Conservation (phyloP, 53 echinoderm and acorn worm species). For the Stichopus horrens region DNA sequence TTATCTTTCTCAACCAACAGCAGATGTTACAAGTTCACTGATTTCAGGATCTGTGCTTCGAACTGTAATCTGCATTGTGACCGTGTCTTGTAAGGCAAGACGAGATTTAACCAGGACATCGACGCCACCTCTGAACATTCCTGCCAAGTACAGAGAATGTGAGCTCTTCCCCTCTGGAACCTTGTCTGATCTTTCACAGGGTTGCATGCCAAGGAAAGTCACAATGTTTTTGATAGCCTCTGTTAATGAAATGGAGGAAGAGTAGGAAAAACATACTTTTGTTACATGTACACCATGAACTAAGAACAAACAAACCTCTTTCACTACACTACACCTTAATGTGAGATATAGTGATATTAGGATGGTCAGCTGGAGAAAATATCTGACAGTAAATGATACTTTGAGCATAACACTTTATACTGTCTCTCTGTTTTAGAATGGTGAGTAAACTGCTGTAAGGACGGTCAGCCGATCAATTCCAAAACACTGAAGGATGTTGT, state of each 20-base stretch:
- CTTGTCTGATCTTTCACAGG: conserved; percentile 95
- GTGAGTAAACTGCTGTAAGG: too few species aligned
- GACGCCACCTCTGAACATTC: conserved; percentile 92
- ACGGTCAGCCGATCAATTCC: too few species aligned
- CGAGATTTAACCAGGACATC: conserved; percentile 83
- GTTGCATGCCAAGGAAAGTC: conserved; percentile 96
- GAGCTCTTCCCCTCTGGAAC: conserved; percentile 85
- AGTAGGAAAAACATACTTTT: background rate
- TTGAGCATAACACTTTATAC: too few species aligned
- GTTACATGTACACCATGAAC: background rate
- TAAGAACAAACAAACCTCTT: too few species aligned
- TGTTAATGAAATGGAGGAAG: conserved; percentile 42
- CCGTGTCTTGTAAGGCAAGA: conserved; percentile 92
- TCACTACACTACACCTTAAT: background rate
- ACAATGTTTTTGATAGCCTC: conserved; percentile 90
- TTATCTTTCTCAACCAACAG: conserved; percentile 66
- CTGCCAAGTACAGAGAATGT: conserved; percentile 90
- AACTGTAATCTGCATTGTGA: conserved; percentile 98
- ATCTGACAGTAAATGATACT: too few species aligned
- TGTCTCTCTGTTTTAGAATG: too few species aligned
- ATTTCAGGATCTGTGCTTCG: conserved; percentile 79
- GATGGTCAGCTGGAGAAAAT: background rate
- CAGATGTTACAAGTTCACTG: conserved; percentile 86
- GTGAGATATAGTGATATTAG: background rate
- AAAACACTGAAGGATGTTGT: too few species aligned